Percentiles rank a stretch among this genome's conserved stretches.
These are phyloP conservation scores for Thera obeliscata DNA, from an alignment of 2,888 invertebrate species.

Conservation along the genomic window DNA sequence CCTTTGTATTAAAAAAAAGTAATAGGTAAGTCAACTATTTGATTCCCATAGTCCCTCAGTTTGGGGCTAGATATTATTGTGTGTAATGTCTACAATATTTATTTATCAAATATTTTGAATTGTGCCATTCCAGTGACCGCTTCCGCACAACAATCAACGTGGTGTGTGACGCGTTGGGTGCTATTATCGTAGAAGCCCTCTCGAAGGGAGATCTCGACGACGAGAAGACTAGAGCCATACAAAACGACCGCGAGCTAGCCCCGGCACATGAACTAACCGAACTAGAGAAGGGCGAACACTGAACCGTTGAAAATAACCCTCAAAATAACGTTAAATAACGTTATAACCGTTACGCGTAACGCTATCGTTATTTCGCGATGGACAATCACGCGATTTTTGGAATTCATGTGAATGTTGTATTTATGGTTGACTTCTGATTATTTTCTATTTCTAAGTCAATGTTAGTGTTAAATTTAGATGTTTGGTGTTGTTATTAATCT, in stretches of 20 bases:
- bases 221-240: conserved; percentile 67
- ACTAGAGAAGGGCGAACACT: conserved; percentile 81
- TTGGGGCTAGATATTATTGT: too few relatives aligned
- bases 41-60: too few relatives aligned
- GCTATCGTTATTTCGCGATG: conserved; percentile 56
- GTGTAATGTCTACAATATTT: too few relatives aligned
- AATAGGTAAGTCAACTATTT: too few relatives aligned
- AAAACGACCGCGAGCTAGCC: conserved; percentile 76
- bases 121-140: conserved; percentile 87
- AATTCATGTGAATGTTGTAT: conserved; percentile 41
- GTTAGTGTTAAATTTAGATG: conserved; percentile 18
- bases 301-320: conserved; percentile 42
- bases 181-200: conserved; percentile 94
- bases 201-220: conserved; percentile 88
- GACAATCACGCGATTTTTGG: conserved; percentile 37
- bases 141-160: conserved; percentile 97
- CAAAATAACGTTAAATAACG: conserved; percentile 32
- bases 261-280: conserved; percentile 88
- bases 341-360: conserved; percentile 55
- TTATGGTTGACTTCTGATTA: conserved; percentile 29
- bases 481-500: conserved; percentile 13
- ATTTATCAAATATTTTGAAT: neutral
- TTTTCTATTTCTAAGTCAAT: conserved; percentile 19
- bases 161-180: conserved; percentile 97
- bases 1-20: too few relatives aligned